Evolutionary conservation across 1,140 invertebrate genomes (phyloP).

Genomic region (Yoshiicerus persimilis): DNA sequence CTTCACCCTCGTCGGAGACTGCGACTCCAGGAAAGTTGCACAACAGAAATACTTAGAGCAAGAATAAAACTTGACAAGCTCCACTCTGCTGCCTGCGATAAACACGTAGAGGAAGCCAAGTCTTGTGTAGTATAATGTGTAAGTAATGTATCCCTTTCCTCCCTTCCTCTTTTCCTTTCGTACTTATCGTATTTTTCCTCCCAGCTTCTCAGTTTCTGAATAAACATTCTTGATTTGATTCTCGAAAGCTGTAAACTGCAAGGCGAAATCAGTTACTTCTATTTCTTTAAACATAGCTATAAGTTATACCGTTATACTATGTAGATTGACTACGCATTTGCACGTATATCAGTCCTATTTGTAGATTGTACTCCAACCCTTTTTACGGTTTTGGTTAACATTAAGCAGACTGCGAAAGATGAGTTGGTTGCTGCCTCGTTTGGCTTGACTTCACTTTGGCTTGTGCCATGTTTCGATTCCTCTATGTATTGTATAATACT

Average conservation of each 20-base stretch:
- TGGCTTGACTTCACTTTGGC: not conserved
- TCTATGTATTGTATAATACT: not conserved
- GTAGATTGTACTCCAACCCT: not conserved
- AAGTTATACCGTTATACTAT: not conserved
- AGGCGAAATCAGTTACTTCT: not conserved
- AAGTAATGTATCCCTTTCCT: not conserved
- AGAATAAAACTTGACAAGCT: not conserved
- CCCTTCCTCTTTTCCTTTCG: not conserved
- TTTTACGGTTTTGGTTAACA: not conserved
- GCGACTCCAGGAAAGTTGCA: not conserved
- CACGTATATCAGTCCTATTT: not conserved
- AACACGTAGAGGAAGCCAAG: not conserved
- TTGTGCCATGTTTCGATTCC: not conserved
- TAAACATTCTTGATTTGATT: constrained; percentile 10
- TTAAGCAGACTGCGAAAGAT: not conserved
- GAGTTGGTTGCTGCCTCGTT: not conserved
- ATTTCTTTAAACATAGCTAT: not conserved
- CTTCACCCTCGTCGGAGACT: not conserved
- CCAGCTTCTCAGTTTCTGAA: constrained; percentile 9
- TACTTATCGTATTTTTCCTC: constrained; percentile 7
- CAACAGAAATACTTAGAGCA: not conserved
- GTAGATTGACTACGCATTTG: not conserved
- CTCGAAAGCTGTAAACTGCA: not conserved
- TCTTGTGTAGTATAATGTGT: not conserved
- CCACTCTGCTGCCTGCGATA: not conserved